Percentiles rank a stretch among this genome's conserved stretches.
These are phyloP conservation scores for Hecatera dysodea DNA, from an alignment of 2,888 invertebrate genomes.

Conservation along the genomic window DNA sequence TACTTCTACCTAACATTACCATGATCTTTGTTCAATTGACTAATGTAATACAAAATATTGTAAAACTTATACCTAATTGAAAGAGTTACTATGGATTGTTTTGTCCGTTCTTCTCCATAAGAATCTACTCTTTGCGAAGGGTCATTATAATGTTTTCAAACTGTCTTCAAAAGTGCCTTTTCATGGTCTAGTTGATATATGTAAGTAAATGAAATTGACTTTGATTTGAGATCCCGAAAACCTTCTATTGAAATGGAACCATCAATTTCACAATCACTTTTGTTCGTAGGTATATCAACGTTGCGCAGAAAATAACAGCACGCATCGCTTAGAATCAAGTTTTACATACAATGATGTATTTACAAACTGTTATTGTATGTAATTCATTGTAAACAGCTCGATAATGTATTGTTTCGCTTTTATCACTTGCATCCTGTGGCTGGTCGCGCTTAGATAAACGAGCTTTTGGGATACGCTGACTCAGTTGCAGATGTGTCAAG, in stretches of 20 bases:
- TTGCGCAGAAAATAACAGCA: slow-evolving; percentile 41
- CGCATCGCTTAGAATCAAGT: slow-evolving; percentile 43
- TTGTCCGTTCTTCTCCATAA: no score
- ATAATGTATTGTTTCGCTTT: slow-evolving; percentile 57
- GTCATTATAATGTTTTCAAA: no score
- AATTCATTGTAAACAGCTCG: slow-evolving; percentile 38
- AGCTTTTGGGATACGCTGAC: slow-evolving; percentile 44
- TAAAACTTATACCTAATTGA: no score
- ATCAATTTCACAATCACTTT: slow-evolving; percentile 19
- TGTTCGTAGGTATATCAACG: slow-evolving; percentile 6
- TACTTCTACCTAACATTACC: background rate
- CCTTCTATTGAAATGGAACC: background rate
- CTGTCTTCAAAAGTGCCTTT: no score
- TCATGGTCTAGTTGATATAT: no score
- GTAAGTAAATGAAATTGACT: no score
- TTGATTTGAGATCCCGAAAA: background rate
- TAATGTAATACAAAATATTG: no score
- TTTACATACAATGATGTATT: slow-evolving; percentile 62
- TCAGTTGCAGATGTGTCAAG: slow-evolving; percentile 6
- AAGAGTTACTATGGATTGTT: no score
- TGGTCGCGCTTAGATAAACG: slow-evolving; percentile 49
- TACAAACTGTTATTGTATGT: slow-evolving; percentile 44
- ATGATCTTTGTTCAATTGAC: background rate
- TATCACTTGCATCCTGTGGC: slow-evolving; percentile 60
- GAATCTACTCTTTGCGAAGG: no score